These are phyloP conservation scores for Micromesistius poutassou DNA, from an alignment of 2,797 vertebrate genomes.

Conservation along the genomic window DNA sequence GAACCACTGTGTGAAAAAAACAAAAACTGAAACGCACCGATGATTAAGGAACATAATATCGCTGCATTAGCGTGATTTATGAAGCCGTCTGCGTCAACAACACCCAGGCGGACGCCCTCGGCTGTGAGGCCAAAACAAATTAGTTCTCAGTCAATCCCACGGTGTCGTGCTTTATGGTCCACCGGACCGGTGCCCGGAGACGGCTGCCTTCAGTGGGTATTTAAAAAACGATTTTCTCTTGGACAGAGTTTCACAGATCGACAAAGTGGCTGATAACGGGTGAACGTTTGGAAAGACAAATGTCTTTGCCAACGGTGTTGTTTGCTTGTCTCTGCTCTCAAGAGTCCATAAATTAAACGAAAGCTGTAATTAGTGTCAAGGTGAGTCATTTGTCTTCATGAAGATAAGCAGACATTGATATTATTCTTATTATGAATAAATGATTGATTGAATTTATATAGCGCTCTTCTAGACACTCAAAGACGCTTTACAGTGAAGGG, in stretches of 20 bases:
- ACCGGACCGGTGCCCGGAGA: not conserved
- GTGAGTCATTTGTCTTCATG: not conserved
- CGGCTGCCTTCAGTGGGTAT: not conserved
- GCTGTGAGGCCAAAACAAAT: constrained; percentile 15
- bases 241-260: not conserved
- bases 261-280: not conserved
- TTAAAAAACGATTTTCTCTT: not conserved
- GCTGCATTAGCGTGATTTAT: constrained; percentile 58
- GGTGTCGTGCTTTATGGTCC: not conserved
- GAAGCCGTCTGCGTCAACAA: constrained; percentile 48
- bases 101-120: constrained; percentile 35
- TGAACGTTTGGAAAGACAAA: not conserved
- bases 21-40: constrained; percentile 42
- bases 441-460: too few relatives aligned
- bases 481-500: too few relatives aligned
- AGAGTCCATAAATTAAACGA: not conserved
- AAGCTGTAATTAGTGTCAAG: not conserved
- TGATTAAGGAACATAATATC: constrained; percentile 56
- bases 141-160: not conserved
- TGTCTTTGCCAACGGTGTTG: not conserved
- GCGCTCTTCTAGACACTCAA: too few relatives aligned
- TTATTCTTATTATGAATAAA: not conserved
- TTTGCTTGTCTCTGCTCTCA: not conserved
- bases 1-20: constrained; percentile 22
- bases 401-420: not conserved